Base-by-base conservation (phyloP, 2,797 vertebrate species). In the Sebastes hubbsi region DNA sequence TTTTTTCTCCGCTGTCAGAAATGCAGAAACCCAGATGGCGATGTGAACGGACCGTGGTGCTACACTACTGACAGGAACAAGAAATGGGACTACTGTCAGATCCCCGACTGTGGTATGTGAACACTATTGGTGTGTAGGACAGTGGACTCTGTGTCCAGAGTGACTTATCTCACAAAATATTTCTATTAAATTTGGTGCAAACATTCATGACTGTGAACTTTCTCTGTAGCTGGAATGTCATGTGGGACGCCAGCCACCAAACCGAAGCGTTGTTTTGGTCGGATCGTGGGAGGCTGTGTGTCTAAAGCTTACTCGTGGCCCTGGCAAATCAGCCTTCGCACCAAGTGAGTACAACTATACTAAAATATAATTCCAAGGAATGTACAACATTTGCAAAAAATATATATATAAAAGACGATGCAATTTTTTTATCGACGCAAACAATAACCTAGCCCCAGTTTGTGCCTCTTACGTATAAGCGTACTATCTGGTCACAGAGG, bases 271-370 rank as follows among this genome's bases (percentile, higher is more conserved):
- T 72, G 70, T 32, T 52, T 72, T 20, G 97, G 97, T 34, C 96
- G 98, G 58, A 95, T 99, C n/a, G 97, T 99, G 1, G 98, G 97
- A 4, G 98, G 98, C 1, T 99, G 98, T 36, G n/a, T 95, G 81
- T 95, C 98, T 0, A 92, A 93, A 75, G 64, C 97, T 3, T 84
- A 98, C 80, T 99, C 98, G 1, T 99, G 98, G 98, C 98, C 98
- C 29, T 99, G 98, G 98, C 98, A 99, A 77, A 94, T 98, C 93
- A 99, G 98, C 81, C 95, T 99, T 6, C 93, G 98, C 20, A 97
- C 94, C 71, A 95, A 63, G 98, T 99, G 93, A 88, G 87, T 64
- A 27, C 8, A 77, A 25, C 38, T 14, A 13, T 0, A n/a, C 25
- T 12, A 6, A 27, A 27, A 13, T 24, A 34, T 13, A 4, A 63